Evolutionary conservation across 2,888 invertebrate genomes (phyloP).

Genomic region (Melolontha melolontha): DNA sequence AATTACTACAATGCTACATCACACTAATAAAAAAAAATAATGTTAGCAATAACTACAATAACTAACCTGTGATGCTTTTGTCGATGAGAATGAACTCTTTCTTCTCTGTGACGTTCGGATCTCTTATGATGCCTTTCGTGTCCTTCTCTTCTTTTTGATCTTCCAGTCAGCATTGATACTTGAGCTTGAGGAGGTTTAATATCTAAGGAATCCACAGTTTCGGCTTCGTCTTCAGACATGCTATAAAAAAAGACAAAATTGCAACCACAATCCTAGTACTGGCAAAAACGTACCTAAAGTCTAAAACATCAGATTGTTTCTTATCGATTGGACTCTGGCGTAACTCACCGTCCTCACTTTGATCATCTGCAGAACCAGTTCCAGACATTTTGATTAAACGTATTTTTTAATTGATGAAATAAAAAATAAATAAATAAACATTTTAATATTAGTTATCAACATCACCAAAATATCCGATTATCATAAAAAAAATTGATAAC

Average conservation of each 20-base stretch:
- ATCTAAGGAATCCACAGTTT: conserved; percentile 83
- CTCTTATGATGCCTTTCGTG: conserved; percentile 61
- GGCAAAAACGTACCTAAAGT: conserved; percentile 59
- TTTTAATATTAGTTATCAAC: too few relatives aligned
- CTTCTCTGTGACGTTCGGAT: conserved; percentile 61
- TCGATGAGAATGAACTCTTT: conserved; percentile 59
- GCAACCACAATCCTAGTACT: conserved; percentile 20
- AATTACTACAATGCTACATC: too few relatives aligned
- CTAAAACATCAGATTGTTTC: conserved; percentile 56
- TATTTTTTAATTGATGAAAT: neutral
- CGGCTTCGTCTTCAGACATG: conserved; percentile 78
- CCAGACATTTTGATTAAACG: conserved; percentile 57
- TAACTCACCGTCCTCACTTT: conserved; percentile 89
- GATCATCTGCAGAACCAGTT: conserved; percentile 72
- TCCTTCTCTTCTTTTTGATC: conserved; percentile 59
- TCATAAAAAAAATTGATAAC: too few relatives aligned
- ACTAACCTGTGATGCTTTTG: conserved; percentile 62
- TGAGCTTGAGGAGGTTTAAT: conserved; percentile 93
- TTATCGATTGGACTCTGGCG: conserved; percentile 75
- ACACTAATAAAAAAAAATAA: too few relatives aligned
- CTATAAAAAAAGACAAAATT: conserved; percentile 62
- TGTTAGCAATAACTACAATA: too few relatives aligned
- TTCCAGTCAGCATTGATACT: conserved; percentile 64
- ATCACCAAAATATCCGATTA: too few relatives aligned
- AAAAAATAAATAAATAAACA: too few relatives aligned